phyloP scores from a whole-genome alignment of 2,797 vertebrate species.

The Serranus cabrilla region DNA sequence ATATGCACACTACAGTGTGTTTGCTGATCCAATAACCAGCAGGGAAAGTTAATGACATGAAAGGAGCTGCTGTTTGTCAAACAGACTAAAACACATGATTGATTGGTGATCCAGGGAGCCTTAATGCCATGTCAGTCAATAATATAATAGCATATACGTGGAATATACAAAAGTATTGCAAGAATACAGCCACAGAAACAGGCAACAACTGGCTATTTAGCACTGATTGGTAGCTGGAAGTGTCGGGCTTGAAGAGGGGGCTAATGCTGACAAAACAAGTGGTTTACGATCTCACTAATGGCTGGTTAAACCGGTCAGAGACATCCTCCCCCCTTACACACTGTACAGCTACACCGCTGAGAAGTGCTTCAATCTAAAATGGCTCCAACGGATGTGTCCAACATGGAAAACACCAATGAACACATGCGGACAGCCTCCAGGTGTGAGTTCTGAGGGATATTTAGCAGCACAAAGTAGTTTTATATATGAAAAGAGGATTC shows the following conservation, averaged over 20 bases:
- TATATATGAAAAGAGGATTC: not conserved
- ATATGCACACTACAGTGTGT: conserved; percentile 73
- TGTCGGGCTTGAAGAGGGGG: conserved; percentile 8
- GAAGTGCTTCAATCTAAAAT: conserved; percentile 1
- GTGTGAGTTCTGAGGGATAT: not conserved
- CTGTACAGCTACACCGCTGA: not conserved
- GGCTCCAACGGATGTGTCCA: conserved; percentile 7
- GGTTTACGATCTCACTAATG: conserved; percentile 25
- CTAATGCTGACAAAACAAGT: conserved; percentile 4
- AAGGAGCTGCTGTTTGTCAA: conserved; percentile 79
- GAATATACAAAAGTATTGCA: conserved; percentile 46
- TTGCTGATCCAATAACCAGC: conserved; percentile 80
- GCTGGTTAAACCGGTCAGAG: conserved; percentile 11
- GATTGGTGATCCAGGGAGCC: conserved; percentile 68
- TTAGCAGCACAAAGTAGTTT: not conserved
- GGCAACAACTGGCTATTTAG: conserved; percentile 31
- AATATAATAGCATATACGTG: conserved; percentile 56
- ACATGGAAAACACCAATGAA: not conserved
- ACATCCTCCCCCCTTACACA: not conserved
- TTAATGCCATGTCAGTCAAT: conserved; percentile 64
- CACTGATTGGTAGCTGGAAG: conserved; percentile 32
- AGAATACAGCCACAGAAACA: conserved; percentile 45
- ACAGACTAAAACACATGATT: conserved; percentile 68
- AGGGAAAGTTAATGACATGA: conserved; percentile 81
- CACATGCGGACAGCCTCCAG: not conserved